Conservation (phyloP, 1,140 invertebrate species). For the Megalonaias nervosa region DNA sequence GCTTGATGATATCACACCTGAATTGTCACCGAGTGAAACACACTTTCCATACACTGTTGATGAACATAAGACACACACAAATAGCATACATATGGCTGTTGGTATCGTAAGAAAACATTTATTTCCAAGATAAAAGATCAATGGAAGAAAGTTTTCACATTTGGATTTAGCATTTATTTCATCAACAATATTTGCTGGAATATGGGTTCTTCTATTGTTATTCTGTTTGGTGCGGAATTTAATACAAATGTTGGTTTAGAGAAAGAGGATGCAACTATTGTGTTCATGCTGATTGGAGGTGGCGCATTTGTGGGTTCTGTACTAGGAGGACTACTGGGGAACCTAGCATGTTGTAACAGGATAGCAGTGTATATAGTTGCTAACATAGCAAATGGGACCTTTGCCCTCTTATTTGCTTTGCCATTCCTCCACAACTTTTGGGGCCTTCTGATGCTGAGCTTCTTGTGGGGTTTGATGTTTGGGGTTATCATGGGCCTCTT, state of each 20-base stretch:
- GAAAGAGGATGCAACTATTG: constrained; percentile 42
- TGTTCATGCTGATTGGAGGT: constrained; percentile 45
- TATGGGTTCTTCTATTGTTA: constrained; percentile 43
- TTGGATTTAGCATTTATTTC: constrained; percentile 59
- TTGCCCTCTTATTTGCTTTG: constrained; percentile 37
- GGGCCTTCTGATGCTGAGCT: constrained; percentile 19
- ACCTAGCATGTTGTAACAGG: constrained; percentile 45
- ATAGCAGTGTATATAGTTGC: constrained; percentile 47
- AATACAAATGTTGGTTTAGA: constrained; percentile 37
- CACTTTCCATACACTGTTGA: too few relatives aligned
- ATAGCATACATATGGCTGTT: too few relatives aligned
- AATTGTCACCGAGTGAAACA: too few relatives aligned
- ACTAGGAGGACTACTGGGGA: constrained; percentile 53
- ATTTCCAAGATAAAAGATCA: constrained; percentile 13
- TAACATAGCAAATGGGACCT: constrained; percentile 47
- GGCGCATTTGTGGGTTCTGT: constrained; percentile 54
- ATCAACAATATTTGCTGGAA: constrained; percentile 65
- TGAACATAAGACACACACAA: too few relatives aligned
- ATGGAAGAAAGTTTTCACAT: constrained; percentile 44
- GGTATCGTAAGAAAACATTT: too few relatives aligned
- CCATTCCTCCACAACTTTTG: constrained; percentile 30
- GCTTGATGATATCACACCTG: too few relatives aligned
- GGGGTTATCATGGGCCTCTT: constrained; percentile 60
- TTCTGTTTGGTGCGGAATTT: constrained; percentile 56
- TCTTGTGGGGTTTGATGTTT: constrained; percentile 51